phyloP scores from a whole-genome alignment of 1,140 invertebrate genomes.

The Meloidogyne exigua region DNA sequence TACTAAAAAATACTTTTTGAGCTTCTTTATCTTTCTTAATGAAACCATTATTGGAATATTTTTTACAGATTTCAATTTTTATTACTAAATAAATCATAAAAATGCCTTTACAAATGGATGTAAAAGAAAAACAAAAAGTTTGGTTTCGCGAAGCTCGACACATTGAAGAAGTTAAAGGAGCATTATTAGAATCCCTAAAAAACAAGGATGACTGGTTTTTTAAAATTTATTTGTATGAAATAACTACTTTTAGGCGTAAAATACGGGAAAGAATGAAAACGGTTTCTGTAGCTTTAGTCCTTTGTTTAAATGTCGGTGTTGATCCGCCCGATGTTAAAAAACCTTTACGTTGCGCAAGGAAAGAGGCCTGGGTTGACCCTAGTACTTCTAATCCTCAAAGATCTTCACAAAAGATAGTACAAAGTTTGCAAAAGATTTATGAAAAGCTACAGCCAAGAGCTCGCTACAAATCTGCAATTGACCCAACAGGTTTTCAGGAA shows the following conservation, averaged over 20 bases:
- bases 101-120: slow-evolving; percentile 31
- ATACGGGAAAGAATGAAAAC: slow-evolving; percentile 69
- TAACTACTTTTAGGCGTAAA: slow-evolving; percentile 41
- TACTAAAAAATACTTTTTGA: too few relatives aligned
- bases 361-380: slow-evolving; percentile 88
- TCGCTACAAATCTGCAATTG: slow-evolving; percentile 86
- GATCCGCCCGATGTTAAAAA: slow-evolving; percentile 97
- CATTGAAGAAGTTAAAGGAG: slow-evolving; percentile 42
- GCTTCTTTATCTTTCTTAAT: background rate
- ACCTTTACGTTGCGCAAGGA: slow-evolving; percentile 86
- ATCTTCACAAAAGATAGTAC: slow-evolving; percentile 86
- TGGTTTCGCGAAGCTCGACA: slow-evolving; percentile 54
- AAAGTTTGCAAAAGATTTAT: slow-evolving; percentile 89
- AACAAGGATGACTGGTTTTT: slow-evolving; percentile 45
- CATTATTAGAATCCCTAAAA: slow-evolving; percentile 31
- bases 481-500: slow-evolving; percentile 74
- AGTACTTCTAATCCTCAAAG: slow-evolving; percentile 82
- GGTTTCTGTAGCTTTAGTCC: slow-evolving; percentile 93
- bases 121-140: slow-evolving; percentile 38
- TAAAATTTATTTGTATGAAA: slow-evolving; percentile 18
- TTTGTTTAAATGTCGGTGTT: slow-evolving; percentile 96
- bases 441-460: slow-evolving; percentile 91
- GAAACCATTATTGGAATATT: background rate
- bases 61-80: background rate
- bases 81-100: slow-evolving; percentile 8